Conservation (phyloP, 1,140 invertebrate genomes). For the Eueides isabella region DNA sequence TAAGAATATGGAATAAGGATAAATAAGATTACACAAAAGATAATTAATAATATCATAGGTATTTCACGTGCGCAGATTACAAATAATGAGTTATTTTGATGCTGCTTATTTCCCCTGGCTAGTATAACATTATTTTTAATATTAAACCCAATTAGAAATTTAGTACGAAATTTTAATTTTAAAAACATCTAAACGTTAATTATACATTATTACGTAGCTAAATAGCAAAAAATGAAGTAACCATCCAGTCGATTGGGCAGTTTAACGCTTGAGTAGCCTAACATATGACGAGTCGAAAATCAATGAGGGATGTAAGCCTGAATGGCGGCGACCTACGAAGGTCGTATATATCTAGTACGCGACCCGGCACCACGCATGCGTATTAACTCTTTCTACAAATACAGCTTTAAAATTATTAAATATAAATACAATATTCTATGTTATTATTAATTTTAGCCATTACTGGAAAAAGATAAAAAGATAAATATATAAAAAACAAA, state of each 20-base stretch:
- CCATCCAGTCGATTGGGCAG: constrained; percentile 27
- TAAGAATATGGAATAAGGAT: constrained; percentile 29
- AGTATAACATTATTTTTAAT: background rate
- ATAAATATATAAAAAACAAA: background rate
- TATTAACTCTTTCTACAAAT: constrained; percentile 12
- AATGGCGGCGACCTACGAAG: constrained; percentile 73
- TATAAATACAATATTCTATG: background rate
- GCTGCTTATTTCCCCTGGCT: background rate
- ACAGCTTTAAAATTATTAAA: background rate
- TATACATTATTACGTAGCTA: background rate
- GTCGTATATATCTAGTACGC: constrained; percentile 65
- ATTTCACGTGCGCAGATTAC: background rate
- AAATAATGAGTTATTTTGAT: background rate
- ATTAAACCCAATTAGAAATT: background rate
- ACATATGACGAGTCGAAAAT: constrained; percentile 67
- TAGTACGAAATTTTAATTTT: too few species aligned
- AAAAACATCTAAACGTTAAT: background rate
- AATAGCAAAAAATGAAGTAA: background rate
- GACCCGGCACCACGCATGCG: constrained; percentile 62
- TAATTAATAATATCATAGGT: too few species aligned
- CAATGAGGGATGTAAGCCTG: constrained; percentile 63
- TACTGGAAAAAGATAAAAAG: background rate
- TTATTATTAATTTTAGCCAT: too few species aligned
- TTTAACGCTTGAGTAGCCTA: constrained; percentile 36
- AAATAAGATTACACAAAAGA: constrained; percentile 29